Base-by-base conservation (phyloP, 1,140 invertebrate genomes). In the Mya arenaria region DNA sequence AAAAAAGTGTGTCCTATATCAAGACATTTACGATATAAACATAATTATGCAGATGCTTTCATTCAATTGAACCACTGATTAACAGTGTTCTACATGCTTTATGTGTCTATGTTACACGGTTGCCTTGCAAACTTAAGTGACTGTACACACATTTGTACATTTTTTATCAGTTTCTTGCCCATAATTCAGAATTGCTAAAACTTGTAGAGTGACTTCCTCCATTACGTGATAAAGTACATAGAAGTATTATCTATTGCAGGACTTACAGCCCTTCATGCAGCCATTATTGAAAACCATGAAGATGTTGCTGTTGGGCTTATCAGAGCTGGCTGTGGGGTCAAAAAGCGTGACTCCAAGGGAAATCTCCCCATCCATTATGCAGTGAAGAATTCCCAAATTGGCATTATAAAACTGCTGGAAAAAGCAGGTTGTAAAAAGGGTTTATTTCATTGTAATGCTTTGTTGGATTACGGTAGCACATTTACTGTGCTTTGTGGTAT, bases 301-400 rank as follows among this genome's bases (percentile, higher is more conserved):
- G 34, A 65, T 4, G 62, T 65, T 39, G 34, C 62, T n/a, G 4
- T 65, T 10, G 36, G 8, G 36, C 62, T 65, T 2, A 65, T 65
- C 19, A 37, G 41, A 3, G 41, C 36, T 39, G 62, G 62, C 23
- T 34, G 34, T 65, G 19, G 36, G 5, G 62, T 65, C 8, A 65
- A 34, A 17, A 65, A 23, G 41, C 62, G 41, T 37, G 62, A 65
- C 41, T 13, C 25, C 10, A 65, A 65, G 25, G 34, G 62, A 65
- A 65, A 65, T 65, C 41, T 36, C 23, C 62, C 62, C 13, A 34
- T 65, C 10, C 62, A 65, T 37, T 39, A 65, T 65, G 62, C 62
- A n/a, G 62, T 65, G 4, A 65, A 65, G 30, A 34, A 65, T 19
- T 6, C 30, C 1, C 36, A 65, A 23, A 65, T 65, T 19, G 34